phyloP scores from a whole-genome alignment of 2,113 vertebrate species.

The Plotosus lineatus region DNA sequence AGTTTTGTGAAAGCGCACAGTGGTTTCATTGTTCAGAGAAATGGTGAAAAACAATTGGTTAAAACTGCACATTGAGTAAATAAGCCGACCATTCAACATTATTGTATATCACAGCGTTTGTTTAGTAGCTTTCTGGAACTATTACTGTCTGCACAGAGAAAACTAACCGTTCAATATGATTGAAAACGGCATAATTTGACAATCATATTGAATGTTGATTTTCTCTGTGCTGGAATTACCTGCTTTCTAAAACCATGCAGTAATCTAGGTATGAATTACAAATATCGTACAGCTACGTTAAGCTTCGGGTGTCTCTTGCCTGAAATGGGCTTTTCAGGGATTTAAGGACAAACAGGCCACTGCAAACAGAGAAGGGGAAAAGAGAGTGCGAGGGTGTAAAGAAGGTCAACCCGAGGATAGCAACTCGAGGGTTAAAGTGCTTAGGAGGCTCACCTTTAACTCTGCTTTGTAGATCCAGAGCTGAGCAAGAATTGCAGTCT shows the following conservation, averaged over 20 bases:
- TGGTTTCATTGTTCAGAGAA: constrained; percentile 50
- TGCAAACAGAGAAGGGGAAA: constrained; percentile 53
- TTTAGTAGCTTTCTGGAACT: neutral
- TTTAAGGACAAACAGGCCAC: constrained; percentile 40
- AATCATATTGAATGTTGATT: too few relatives aligned
- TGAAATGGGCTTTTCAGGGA: constrained; percentile 2
- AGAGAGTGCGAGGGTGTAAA: constrained; percentile 39
- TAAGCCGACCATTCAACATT: constrained; percentile 12
- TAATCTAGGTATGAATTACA: neutral
- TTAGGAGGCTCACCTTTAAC: constrained; percentile 83
- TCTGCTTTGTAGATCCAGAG: constrained; percentile 76
- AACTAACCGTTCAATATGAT: neutral
- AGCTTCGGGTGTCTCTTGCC: constrained; percentile 15
- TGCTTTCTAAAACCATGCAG: neutral
- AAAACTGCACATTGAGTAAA: constrained; percentile 40
- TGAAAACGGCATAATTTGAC: too few relatives aligned
- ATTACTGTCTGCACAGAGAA: neutral
- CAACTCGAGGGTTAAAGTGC: constrained; percentile 56
- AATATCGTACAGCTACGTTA: neutral
- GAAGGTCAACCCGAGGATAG: constrained; percentile 56
- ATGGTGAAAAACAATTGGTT: constrained; percentile 40
- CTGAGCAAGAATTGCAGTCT: constrained; percentile 30
- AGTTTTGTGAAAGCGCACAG: constrained; percentile 45
- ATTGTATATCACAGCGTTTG: constrained; percentile 6
- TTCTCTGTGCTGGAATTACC: constrained; percentile 2